Conservation (phyloP, 2,113 vertebrate species). For the Cynopterus brachyotis region DNA sequence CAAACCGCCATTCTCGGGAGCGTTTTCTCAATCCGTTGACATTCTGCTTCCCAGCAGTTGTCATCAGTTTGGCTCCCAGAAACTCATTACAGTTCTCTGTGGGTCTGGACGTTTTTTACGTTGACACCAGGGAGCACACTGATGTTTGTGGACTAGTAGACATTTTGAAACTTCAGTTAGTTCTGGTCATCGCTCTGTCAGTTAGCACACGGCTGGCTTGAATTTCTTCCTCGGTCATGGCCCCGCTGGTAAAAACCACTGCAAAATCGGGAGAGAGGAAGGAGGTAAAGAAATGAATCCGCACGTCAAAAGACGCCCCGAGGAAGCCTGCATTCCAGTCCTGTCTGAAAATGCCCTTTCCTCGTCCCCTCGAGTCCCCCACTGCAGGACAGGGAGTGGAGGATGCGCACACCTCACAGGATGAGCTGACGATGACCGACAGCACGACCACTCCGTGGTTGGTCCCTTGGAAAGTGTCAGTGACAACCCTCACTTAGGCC, state of each 20-base stretch:
- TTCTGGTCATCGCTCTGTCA: neutral
- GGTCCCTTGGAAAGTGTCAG: no score
- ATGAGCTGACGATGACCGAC: neutral
- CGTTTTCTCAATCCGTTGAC: no score
- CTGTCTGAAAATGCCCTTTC: neutral
- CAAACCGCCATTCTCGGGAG: no score
- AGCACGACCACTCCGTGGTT: neutral
- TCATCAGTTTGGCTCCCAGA: no score
- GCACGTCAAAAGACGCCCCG: neutral
- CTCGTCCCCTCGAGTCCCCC: no score
- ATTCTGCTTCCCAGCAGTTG: no score
- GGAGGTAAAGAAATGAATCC: neutral
- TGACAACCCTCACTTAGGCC: no score
- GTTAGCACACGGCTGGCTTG: neutral
- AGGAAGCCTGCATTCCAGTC: neutral
- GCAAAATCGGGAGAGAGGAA: neutral
- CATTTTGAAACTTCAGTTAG: neutral
- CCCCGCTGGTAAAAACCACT: neutral
- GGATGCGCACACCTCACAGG: neutral
- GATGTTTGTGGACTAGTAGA: neutral
- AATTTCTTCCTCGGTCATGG: neutral
- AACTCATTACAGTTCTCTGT: no score
- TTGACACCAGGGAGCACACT: neutral
- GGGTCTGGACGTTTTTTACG: no score
- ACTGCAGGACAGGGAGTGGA: neutral